These are phyloP conservation scores for Nasonovia ribisnigri DNA, from an alignment of 2,888 invertebrate species.

Conservation along the genomic window DNA sequence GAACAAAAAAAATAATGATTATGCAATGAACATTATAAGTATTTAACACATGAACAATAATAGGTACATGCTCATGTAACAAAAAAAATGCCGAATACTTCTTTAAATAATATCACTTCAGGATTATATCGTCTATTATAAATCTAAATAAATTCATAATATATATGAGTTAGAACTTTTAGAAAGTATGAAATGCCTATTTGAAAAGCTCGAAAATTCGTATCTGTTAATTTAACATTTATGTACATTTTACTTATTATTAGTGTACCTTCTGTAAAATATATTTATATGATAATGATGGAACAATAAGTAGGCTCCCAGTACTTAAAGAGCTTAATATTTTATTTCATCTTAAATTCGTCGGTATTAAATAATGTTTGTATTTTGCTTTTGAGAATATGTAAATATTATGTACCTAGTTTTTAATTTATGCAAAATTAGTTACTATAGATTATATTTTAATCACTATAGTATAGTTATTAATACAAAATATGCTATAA, in stretches of 20 bases:
- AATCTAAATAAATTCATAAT: background rate
- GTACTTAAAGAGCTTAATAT: background rate
- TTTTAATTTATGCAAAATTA: background rate
- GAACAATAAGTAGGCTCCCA: background rate
- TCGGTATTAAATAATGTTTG: background rate
- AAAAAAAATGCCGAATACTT: background rate
- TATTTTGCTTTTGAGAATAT: background rate
- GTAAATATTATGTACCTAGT: background rate
- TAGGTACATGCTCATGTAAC: background rate
- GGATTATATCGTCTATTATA: background rate
- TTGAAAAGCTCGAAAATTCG: background rate
- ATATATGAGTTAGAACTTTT: background rate
- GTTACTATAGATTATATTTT: background rate
- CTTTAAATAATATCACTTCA: background rate
- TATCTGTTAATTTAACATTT: background rate
- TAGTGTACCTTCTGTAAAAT: background rate
- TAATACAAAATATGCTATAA: background rate
- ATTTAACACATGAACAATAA: background rate
- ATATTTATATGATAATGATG: background rate
- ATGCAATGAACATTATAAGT: background rate
- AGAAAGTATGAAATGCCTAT: background rate
- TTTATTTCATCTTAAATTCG: background rate
- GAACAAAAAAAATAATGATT: background rate
- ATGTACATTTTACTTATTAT: too few species aligned
- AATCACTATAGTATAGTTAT: background rate